Evolutionary conservation across 2,888 invertebrate genomes (phyloP).

Genomic region (Yponomeuta malinellus): DNA sequence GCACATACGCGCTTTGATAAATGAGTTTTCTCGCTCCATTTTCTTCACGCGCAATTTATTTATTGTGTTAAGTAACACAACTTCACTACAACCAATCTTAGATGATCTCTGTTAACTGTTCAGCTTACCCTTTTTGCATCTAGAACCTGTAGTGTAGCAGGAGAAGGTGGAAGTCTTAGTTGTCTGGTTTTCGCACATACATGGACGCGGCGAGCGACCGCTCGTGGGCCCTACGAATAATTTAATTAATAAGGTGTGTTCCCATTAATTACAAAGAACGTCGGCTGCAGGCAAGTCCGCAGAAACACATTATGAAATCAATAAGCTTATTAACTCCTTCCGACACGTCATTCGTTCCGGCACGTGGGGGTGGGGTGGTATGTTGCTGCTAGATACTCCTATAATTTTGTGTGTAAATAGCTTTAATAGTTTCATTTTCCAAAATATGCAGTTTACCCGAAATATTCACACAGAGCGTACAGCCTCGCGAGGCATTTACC

Average conservation of each 20-base stretch:
- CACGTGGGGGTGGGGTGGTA: constrained; percentile 13
- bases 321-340: constrained; percentile 72
- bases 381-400: background rate
- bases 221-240: constrained; percentile 66
- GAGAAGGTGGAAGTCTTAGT: constrained; percentile 34
- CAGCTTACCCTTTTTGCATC: constrained; percentile 15
- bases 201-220: constrained; percentile 36
- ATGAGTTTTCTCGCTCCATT: constrained; percentile 67
- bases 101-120: constrained; percentile 27
- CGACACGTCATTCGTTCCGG: constrained; percentile 65
- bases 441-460: no score
- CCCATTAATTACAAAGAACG: constrained; percentile 71
- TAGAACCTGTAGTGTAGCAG: constrained; percentile 15
- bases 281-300: constrained; percentile 60
- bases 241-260: constrained; percentile 76
- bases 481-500: no score
- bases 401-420: background rate
- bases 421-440: background rate
- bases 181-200: constrained; percentile 48
- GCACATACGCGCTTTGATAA: constrained; percentile 54
- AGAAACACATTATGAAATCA: constrained; percentile 61
- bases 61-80: constrained; percentile 49
- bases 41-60: constrained; percentile 70
- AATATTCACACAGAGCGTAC: no score
- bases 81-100: constrained; percentile 30